phyloP scores from a whole-genome alignment of 2,797 vertebrate genomes.

The Catharus ustulatus region DNA sequence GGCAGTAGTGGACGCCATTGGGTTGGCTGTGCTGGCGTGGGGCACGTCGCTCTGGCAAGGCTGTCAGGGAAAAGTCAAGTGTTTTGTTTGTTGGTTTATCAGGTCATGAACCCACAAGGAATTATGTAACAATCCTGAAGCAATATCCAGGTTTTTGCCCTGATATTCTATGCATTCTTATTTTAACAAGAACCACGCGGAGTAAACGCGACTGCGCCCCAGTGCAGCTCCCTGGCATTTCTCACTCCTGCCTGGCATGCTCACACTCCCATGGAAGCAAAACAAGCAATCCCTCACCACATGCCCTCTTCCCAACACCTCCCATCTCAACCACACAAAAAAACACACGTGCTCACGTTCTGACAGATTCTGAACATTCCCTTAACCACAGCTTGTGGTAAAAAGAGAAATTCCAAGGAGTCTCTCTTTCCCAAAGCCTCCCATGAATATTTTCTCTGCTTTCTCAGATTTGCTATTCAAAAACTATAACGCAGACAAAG shows the following conservation, averaged over 20 bases:
- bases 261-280: background rate
- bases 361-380: background rate
- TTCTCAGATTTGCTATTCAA: background rate
- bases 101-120: background rate
- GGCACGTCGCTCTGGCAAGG: background rate
- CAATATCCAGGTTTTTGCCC: background rate
- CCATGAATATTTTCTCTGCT: background rate
- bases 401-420: background rate
- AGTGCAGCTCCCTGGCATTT: background rate
- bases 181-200: background rate
- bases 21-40: conserved; percentile 46
- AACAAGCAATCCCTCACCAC: background rate
- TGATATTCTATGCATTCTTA: conserved; percentile 8
- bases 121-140: background rate
- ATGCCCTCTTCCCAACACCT: background rate
- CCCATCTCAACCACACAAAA: background rate
- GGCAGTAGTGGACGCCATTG: conserved; percentile 79
- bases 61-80: background rate
- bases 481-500: background rate
- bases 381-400: background rate
- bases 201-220: background rate
- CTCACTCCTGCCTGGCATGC: background rate
- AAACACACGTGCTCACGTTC: background rate
- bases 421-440: background rate
- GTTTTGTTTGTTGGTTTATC: background rate